phyloP scores from a whole-genome alignment of 2,113 vertebrate genomes.

The Podiceps cristatus region DNA sequence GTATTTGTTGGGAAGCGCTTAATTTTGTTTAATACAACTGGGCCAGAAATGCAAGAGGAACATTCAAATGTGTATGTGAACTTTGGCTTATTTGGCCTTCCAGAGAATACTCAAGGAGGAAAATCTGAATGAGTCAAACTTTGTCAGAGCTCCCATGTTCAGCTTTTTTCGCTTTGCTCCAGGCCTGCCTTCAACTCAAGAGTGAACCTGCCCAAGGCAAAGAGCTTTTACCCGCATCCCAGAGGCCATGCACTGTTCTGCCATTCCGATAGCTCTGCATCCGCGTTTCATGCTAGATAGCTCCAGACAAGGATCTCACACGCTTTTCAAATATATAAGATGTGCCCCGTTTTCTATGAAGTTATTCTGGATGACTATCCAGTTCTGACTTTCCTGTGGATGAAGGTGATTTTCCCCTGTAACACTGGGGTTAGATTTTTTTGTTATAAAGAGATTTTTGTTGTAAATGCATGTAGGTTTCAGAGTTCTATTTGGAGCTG shows the following conservation, averaged over 20 bases:
- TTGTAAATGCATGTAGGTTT: neutral
- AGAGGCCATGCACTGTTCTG: neutral
- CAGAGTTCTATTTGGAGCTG: neutral
- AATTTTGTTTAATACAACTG: neutral
- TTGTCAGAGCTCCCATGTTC: neutral
- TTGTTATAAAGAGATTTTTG: neutral
- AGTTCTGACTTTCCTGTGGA: neutral
- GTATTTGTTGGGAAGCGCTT: neutral
- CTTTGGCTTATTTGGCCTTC: neutral
- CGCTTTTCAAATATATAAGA: neutral
- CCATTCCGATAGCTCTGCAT: neutral
- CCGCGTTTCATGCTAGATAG: fast-evolving
- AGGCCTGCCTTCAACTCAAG: neutral
- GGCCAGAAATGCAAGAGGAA: neutral
- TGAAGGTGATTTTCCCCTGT: neutral
- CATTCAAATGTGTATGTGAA: neutral
- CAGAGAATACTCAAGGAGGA: fast-evolving
- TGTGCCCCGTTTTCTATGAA: fast-evolving
- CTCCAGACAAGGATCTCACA: neutral
- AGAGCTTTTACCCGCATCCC: neutral
- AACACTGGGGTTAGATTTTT: fast-evolving
- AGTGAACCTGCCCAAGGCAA: neutral
- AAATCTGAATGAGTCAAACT: neutral
- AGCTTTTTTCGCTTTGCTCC: neutral
- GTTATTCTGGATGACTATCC: neutral